Conservation (phyloP, 2,797 vertebrate species). For the Anabacerthia variegaticeps region DNA sequence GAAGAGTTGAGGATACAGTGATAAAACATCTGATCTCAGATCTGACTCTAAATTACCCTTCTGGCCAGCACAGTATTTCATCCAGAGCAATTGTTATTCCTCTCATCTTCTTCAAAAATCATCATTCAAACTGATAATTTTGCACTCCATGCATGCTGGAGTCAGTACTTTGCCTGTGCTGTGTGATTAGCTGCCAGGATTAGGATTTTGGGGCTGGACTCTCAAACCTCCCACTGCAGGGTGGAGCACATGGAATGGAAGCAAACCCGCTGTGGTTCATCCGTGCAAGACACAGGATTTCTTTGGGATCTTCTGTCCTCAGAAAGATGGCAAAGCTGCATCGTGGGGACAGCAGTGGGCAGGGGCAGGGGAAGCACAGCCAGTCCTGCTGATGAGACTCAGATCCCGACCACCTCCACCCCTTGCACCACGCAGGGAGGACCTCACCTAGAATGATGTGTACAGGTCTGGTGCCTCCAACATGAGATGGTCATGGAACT, state of each 20-base stretch:
- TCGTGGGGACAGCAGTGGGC: not conserved
- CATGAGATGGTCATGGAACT: not conserved
- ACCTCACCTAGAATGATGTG: not conserved
- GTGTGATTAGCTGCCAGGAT: not conserved
- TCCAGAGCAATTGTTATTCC: not conserved
- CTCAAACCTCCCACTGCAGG: not conserved
- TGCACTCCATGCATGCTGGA: not conserved
- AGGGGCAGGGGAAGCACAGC: not conserved
- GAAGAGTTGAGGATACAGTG: not conserved
- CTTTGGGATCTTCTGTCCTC: not conserved
- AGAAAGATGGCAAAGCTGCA: not conserved
- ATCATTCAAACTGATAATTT: not conserved
- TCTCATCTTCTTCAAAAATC: not conserved
- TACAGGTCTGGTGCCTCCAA: not conserved
- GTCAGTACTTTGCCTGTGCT: not conserved
- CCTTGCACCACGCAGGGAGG: fast-evolving
- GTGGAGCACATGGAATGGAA: not conserved
- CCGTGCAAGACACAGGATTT: not conserved
- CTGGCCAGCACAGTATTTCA: not conserved
- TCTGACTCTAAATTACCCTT: conserved; percentile 3
- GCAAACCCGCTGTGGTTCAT: not conserved
- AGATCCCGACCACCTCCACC: not conserved
- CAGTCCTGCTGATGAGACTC: not conserved
- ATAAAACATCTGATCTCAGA: conserved; percentile 21
- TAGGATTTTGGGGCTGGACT: not conserved